Evolutionary conservation across 2,113 vertebrate genomes (phyloP).

Genomic region (Corythornis vintsioides): DNA sequence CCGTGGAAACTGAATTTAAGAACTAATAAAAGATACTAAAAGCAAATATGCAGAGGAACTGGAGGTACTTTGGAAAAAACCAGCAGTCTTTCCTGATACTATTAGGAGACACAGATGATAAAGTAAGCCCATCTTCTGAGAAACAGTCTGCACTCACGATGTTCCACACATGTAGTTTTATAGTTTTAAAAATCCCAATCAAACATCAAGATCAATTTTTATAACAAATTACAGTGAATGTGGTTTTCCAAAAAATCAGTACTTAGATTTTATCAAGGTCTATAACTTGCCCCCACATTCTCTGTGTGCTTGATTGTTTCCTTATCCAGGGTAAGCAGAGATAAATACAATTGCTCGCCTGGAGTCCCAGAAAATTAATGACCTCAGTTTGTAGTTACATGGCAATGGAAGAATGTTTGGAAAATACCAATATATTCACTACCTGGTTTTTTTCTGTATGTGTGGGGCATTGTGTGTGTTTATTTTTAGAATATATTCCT

Average conservation of each 20-base stretch:
- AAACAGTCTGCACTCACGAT: neutral
- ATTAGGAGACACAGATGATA: neutral
- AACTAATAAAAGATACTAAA: neutral
- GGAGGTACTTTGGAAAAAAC: neutral
- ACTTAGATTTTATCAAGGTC: neutral
- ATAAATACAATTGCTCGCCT: neutral
- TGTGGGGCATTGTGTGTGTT: rapidly evolving
- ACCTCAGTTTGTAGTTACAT: neutral
- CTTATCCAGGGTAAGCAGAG: neutral
- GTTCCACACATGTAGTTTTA: neutral
- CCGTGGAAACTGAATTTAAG: neutral
- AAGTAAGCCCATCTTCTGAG: neutral
- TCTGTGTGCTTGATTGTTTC: neutral
- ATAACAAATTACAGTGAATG: neutral
- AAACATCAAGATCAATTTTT: neutral
- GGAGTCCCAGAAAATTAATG: neutral
- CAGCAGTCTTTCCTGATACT: neutral
- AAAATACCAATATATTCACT: neutral
- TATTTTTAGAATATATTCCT: neutral
- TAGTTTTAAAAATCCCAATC: neutral
- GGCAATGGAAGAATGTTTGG: neutral
- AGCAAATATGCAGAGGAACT: neutral
- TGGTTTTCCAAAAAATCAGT: neutral
- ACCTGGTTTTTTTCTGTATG: neutral
- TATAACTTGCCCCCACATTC: neutral